A percentile compares a stretch with the other conserved stretches of the same genome.
These are phyloP conservation scores for Etheostoma nigrum DNA, from an alignment of 2,797 vertebrate genomes.

Conservation along the genomic window DNA sequence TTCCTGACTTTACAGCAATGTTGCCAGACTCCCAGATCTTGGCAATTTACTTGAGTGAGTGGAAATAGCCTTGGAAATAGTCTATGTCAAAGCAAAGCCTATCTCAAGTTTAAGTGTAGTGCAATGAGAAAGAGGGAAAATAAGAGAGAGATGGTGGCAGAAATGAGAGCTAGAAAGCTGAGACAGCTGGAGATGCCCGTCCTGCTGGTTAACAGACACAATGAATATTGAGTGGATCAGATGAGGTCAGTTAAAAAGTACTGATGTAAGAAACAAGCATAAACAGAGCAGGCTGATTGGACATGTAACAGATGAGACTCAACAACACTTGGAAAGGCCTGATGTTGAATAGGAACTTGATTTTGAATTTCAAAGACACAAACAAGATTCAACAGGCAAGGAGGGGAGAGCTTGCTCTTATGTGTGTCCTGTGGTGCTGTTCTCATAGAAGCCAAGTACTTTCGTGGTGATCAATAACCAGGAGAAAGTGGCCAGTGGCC, in stretches of 20 bases:
- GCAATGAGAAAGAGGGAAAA: slow-evolving; percentile 11
- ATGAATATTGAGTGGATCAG: slow-evolving; percentile 34
- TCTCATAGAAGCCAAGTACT: slow-evolving; percentile 43
- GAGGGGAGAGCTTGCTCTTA: slow-evolving; percentile 27
- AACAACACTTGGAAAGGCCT: slow-evolving; percentile 41
- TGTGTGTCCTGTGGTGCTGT: slow-evolving; percentile 37
- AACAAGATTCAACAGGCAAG: slow-evolving; percentile 42
- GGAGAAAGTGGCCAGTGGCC: slow-evolving; percentile 69
- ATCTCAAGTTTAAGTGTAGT: background rate
- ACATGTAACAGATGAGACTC: slow-evolving; percentile 34
- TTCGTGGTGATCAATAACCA: slow-evolving; percentile 70
- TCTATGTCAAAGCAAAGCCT: background rate
- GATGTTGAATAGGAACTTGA: slow-evolving; percentile 53
- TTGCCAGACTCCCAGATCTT: background rate
- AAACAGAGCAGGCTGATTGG: slow-evolving; percentile 38
- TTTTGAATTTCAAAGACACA: slow-evolving; percentile 69
- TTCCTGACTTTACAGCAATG: background rate
- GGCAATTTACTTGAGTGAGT: background rate
- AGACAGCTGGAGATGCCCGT: background rate
- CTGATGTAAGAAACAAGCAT: background rate
- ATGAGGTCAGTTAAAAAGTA: slow-evolving; percentile 6
- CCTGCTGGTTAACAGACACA: slow-evolving; percentile 24
- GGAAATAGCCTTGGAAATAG: background rate
- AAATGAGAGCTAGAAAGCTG: too few species aligned
- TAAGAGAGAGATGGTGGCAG: background rate